These are phyloP conservation scores for Mormyrus iriodes DNA, from an alignment of 2,113 vertebrate species.

Conservation along the genomic window DNA sequence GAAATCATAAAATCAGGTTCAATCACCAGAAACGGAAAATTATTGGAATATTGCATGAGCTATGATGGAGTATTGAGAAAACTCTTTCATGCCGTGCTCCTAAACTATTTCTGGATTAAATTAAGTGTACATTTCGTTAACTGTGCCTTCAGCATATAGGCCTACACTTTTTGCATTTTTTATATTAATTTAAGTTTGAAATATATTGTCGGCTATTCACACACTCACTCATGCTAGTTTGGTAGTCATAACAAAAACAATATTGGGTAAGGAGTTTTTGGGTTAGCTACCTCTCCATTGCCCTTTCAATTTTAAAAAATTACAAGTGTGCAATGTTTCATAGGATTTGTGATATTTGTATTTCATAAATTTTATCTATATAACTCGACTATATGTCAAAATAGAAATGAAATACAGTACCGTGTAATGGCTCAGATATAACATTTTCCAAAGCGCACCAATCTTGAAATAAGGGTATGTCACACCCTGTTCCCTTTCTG, in stretches of 20 bases:
- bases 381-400: neutral
- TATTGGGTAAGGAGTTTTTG: neutral
- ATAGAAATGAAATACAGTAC: neutral
- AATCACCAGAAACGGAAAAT: neutral
- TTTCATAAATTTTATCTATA: neutral
- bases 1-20: neutral
- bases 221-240: neutral
- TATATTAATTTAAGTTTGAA: neutral
- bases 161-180: neutral
- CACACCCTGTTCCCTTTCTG: neutral
- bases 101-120: neutral
- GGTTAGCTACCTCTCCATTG: neutral
- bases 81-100: neutral
- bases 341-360: neutral
- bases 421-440: neutral
- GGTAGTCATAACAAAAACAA: neutral
- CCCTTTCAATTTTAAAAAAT: neutral
- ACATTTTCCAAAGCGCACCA: neutral
- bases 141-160: neutral
- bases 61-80: neutral
- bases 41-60: neutral
- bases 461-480: neutral
- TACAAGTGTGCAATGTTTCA: neutral
- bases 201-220: neutral
- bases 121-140: neutral